These are phyloP conservation scores for Rambutsinella grinnellia DNA, from an alignment of 2,888 invertebrate species.

Conservation along the genomic window DNA sequence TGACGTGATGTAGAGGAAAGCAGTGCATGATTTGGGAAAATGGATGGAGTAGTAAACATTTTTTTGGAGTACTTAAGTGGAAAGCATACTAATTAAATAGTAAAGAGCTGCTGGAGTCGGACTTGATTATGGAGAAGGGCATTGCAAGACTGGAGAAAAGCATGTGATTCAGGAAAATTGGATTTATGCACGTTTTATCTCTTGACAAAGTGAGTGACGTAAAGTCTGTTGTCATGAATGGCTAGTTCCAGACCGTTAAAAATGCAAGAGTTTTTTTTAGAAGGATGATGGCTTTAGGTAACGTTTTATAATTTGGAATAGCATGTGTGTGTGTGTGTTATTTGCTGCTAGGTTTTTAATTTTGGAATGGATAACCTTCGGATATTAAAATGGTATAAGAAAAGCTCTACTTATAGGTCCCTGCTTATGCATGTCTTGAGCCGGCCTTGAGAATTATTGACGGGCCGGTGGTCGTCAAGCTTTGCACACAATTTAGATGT, in stretches of 20 bases:
- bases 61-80: no score
- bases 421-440: constrained; percentile 9
- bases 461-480: constrained; percentile 38
- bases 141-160: no score
- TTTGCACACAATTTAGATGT: no score
- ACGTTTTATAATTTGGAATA: neutral
- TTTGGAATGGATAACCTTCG: neutral
- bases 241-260: neutral
- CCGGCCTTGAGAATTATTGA: constrained; percentile 44
- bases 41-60: no score
- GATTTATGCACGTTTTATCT: neutral
- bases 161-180: no score
- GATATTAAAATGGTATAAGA: neutral
- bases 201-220: neutral
- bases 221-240: neutral
- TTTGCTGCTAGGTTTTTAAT: constrained; percentile 13
- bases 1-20: no score
- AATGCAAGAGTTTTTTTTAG: neutral
- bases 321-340: neutral
- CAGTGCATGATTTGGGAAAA: no score
- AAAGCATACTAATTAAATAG: no score
- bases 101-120: no score
- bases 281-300: neutral
- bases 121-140: no score
- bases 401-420: neutral